Percentiles rank a stretch among this genome's conserved stretches.
Evolutionary conservation across 2,113 vertebrate genomes (phyloP).

Genomic region (Dasypus novemcinctus): DNA sequence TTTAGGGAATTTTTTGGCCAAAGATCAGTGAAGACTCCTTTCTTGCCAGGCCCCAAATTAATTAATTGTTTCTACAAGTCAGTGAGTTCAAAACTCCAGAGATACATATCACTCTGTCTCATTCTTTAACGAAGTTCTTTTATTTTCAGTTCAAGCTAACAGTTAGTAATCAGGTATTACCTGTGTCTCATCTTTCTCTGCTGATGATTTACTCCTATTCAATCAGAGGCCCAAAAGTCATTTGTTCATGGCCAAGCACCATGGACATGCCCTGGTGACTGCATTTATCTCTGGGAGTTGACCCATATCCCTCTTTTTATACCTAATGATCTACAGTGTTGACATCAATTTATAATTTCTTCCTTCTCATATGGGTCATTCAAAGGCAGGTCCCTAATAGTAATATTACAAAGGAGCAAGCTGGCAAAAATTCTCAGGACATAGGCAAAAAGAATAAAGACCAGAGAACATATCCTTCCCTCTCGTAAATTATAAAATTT

Average conservation of each 20-base stretch:
- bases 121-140: conserved; percentile 27
- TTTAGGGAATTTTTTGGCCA: conserved; percentile 10
- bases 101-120: background rate
- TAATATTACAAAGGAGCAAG: conserved; percentile 9
- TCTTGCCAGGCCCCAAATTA: background rate
- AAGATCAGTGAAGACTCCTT: background rate
- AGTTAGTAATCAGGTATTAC: background rate
- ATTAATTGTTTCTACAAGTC: background rate
- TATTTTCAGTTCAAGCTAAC: conserved; percentile 27
- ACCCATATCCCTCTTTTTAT: background rate
- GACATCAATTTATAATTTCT: conserved; percentile 9
- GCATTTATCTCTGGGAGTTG: background rate
- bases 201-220: background rate
- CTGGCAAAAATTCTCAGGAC: background rate
- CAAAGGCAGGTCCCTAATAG: conserved; percentile 1
- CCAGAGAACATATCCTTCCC: background rate
- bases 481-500: background rate
- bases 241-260: background rate
- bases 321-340: background rate
- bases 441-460: background rate
- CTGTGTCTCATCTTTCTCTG: background rate
- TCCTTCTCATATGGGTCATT: background rate
- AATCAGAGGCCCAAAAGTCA: background rate
- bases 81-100: conserved; percentile 3
- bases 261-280: background rate